Evolutionary conservation across 2,113 vertebrate species (phyloP).

Genomic region (Trogon melanurus): DNA sequence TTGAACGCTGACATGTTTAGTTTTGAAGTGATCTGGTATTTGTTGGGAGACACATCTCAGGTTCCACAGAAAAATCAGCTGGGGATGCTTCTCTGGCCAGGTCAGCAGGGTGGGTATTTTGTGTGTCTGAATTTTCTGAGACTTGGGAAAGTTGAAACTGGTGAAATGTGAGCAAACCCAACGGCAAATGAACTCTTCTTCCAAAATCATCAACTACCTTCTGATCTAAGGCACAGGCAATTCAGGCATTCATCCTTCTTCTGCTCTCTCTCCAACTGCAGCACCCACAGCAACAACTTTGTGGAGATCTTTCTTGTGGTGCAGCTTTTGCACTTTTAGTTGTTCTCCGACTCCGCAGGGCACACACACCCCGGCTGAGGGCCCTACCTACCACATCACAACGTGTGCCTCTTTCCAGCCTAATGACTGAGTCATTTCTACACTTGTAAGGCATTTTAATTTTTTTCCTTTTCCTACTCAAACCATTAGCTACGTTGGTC

Average conservation of each 20-base stretch:
- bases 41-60: neutral
- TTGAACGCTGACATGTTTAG: neutral
- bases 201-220: neutral
- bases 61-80: neutral
- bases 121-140: neutral
- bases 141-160: neutral
- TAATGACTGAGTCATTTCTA: neutral
- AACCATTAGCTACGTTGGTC: neutral
- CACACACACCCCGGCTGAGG: rapidly evolving
- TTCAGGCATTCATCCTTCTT: neutral
- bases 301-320: neutral
- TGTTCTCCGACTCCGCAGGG: rapidly evolving
- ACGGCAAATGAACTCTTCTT: neutral
- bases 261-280: neutral
- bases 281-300: neutral
- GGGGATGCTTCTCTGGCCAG: neutral
- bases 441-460: neutral
- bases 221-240: neutral
- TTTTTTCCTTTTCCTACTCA: neutral
- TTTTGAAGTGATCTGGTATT: neutral
- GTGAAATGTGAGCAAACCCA: neutral
- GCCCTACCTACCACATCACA: neutral
- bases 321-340: neutral
- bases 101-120: neutral
- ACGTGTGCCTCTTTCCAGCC: neutral